A percentile compares a stretch with the other conserved stretches of the same genome.
Conservation (phyloP, 2,113 vertebrate species). For the Scopus umbretta region DNA sequence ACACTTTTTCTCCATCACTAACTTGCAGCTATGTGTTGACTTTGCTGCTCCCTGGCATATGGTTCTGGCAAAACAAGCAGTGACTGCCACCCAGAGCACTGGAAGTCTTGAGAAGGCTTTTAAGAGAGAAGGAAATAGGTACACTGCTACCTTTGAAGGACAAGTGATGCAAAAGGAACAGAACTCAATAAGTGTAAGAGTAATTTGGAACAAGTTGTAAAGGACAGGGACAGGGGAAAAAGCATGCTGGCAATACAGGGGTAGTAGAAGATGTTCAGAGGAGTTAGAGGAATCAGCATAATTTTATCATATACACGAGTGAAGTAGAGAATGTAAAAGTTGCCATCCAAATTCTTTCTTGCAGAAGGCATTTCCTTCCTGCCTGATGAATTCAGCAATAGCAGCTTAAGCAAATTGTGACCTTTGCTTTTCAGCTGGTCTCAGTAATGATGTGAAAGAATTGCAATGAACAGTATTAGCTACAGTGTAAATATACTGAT, state of each 20-base stretch:
- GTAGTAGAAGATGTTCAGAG: neutral
- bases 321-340: neutral
- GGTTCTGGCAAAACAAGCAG: too few relatives aligned
- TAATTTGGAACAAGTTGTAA: neutral
- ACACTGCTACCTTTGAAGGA: neutral
- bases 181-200: neutral
- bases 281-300: neutral
- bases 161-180: neutral
- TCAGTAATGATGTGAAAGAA: neutral
- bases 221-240: fast-evolving
- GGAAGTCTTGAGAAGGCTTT: too few relatives aligned
- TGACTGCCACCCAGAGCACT: too few relatives aligned
- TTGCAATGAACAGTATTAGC: neutral
- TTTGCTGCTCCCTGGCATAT: too few relatives aligned
- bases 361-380: neutral
- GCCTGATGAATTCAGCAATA: neutral
- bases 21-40: too few relatives aligned
- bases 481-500: neutral
- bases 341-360: neutral
- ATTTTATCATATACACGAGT: neutral
- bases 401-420: neutral
- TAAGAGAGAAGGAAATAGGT: too few relatives aligned
- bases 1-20: too few relatives aligned
- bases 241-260: neutral
- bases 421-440: slow-evolving; percentile 3